Percentiles rank a stretch among this genome's conserved stretches.
Evolutionary conservation across 2,113 vertebrate species (phyloP).

Genomic region (Lathamus discolor): DNA sequence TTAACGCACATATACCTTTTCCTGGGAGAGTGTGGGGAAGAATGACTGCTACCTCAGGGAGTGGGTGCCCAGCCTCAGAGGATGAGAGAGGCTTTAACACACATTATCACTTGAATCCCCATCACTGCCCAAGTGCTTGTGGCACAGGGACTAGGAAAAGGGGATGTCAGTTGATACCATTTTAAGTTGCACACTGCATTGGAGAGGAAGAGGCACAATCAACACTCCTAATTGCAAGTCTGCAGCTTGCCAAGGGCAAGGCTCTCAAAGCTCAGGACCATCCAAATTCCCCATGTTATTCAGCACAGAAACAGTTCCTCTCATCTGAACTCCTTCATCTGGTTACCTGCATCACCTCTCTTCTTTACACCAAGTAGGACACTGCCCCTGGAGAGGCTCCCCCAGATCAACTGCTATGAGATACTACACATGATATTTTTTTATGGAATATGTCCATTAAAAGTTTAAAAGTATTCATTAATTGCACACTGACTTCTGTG

Average conservation of each 20-base stretch:
- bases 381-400: not conserved
- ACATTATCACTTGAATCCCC: not conserved
- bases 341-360: not conserved
- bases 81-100: not conserved
- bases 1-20: not conserved
- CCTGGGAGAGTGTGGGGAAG: not conserved
- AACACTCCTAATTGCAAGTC: not conserved
- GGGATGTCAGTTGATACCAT: not conserved
- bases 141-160: not conserved
- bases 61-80: not conserved
- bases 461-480: not conserved
- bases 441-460: constrained; percentile 24
- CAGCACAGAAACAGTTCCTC: not conserved
- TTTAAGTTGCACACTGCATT: not conserved
- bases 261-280: not conserved
- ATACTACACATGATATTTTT: not conserved
- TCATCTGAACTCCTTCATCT: not conserved
- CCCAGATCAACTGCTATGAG: not conserved
- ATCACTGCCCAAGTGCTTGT: not conserved
- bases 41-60: not conserved
- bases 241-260: not conserved
- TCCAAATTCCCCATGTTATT: not conserved
- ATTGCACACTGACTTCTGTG: not conserved
- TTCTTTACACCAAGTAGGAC: not conserved
- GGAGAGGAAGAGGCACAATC: not conserved